Evolutionary conservation across 2,888 invertebrate genomes (phyloP), one percentile per base, ranked within the genome.

Genomic region (Hermaeophaga mercurialis): DNA sequence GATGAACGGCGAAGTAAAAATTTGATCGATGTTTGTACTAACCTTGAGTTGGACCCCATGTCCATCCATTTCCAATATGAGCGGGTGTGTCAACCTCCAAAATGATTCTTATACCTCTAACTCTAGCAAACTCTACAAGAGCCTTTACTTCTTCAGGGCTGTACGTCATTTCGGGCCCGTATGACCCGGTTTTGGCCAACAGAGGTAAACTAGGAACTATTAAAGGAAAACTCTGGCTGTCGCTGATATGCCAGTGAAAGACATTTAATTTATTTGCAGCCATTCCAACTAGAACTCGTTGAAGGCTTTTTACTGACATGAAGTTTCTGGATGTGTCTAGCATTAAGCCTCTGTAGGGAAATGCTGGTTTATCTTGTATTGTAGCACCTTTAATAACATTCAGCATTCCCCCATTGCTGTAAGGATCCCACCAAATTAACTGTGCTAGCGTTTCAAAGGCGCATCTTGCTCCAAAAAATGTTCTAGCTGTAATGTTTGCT

Each of bases 191-290:
- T 61, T 86, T 84, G 0, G 91, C 88, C 73, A 94, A 79, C 73
- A 90, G 86, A 0, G 93, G 93, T 49, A 86, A 88, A 60, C 85
- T 82, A 17, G 85, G 84, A 2, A 91, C 84, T 60, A 88, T 85
- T 74, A 92, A 87, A 0, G 96, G 96, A 77, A 96, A 96, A 64
- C 94, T 93, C 75, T 96, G 94, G 9, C 94, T 92, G 75, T 96
- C 96, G 3, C 88, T 88, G 22, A 91, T 82, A 71, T 93, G 91
- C 96, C 96, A 96, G 72, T 96, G 96, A 72, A 96, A 90, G 1
- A 92, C 91, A 78, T 96, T 96, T 63, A 96, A 76, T 77, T 96
- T 96, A 68, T 88, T 87, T 39, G 91, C 86, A 0, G 90, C 87
- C 96, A 96, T 95, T 1, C 90, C 94, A 56, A 91, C 88, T 70